Percentiles rank a stretch among this genome's conserved stretches.
Conservation (phyloP, 2,888 invertebrate species). For the Drosophila infuscata region DNA sequence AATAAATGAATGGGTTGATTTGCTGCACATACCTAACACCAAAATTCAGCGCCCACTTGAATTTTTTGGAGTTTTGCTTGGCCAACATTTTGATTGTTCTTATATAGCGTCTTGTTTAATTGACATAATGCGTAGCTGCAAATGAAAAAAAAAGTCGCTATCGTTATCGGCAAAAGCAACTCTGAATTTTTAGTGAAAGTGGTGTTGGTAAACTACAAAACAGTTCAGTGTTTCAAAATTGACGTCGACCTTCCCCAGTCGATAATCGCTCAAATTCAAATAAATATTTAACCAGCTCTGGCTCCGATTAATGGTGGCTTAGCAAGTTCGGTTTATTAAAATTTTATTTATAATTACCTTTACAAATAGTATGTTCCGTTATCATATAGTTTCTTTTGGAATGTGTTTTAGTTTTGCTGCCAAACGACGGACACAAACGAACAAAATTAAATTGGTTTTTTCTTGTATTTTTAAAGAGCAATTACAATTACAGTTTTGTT, state of each 20-base stretch:
- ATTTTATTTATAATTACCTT: conserved; percentile 74
- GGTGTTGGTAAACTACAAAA: conserved; percentile 15
- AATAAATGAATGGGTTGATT: background rate
- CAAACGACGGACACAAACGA: conserved; percentile 69
- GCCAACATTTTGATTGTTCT: conserved; percentile 77
- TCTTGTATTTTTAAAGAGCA: conserved; percentile 72
- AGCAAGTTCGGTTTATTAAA: conserved; percentile 48
- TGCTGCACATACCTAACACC: conserved; percentile 86
- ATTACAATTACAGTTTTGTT: conserved; percentile 77
- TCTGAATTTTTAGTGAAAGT: conserved; percentile 15
- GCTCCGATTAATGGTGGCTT: conserved; percentile 21
- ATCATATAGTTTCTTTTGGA: conserved; percentile 50
- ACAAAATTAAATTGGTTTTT: conserved; percentile 60
- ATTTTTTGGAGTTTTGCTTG: conserved; percentile 85
- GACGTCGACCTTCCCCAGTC: background rate
- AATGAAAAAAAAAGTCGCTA: conserved; percentile 13
- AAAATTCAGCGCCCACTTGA: conserved; percentile 89
- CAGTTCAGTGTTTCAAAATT: background rate
- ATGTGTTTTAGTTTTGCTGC: conserved; percentile 42
- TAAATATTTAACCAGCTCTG: background rate
- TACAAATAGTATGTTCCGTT: conserved; percentile 70
- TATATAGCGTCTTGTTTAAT: conserved; percentile 32
- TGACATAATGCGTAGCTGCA: conserved; percentile 35
- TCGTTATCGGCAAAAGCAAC: conserved; percentile 45
- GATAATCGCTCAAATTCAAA: conserved; percentile 4